Evolutionary conservation across 1,140 invertebrate genomes (phyloP).

Genomic region (Monomorium pharaonis): DNA sequence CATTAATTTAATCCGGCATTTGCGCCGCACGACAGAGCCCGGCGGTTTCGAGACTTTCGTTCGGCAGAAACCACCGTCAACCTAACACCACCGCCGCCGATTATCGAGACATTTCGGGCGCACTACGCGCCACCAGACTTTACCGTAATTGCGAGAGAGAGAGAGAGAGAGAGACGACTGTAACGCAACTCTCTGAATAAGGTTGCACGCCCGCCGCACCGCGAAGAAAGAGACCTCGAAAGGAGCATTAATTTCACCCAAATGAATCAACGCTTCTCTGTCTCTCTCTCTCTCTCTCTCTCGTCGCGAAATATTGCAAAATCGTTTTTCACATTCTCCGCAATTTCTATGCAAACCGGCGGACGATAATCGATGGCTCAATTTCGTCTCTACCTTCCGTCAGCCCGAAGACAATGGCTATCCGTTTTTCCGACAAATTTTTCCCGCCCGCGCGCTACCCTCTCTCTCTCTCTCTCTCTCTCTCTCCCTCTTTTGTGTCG

Average conservation of each 20-base stretch:
- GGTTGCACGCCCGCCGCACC: no score
- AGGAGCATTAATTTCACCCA: background rate
- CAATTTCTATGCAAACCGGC: slow-evolving; percentile 56
- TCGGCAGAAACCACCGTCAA: background rate
- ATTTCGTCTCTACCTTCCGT: slow-evolving; percentile 47
- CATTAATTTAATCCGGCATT: slow-evolving; percentile 9
- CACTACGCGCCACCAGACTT: background rate
- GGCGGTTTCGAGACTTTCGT: slow-evolving; percentile 1
- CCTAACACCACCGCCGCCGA: no score
- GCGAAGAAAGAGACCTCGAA: background rate
- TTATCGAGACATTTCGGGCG: background rate
- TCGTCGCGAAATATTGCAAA: slow-evolving; percentile 29
- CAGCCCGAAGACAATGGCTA: slow-evolving; percentile 49
- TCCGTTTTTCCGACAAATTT: slow-evolving; percentile 54
- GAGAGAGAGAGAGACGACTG: no score
- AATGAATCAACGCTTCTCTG: background rate
- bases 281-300: no score
- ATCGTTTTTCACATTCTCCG: slow-evolving; percentile 12
- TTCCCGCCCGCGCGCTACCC: slow-evolving; percentile 31
- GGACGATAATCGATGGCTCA: slow-evolving; percentile 54
- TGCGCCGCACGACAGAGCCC: background rate
- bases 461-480: no score
- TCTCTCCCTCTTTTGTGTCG: no score
- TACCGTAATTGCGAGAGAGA: background rate
- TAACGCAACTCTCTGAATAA: background rate